phyloP scores from a whole-genome alignment of 2,888 invertebrate genomes.

The Nephrotoma flavescens region DNA sequence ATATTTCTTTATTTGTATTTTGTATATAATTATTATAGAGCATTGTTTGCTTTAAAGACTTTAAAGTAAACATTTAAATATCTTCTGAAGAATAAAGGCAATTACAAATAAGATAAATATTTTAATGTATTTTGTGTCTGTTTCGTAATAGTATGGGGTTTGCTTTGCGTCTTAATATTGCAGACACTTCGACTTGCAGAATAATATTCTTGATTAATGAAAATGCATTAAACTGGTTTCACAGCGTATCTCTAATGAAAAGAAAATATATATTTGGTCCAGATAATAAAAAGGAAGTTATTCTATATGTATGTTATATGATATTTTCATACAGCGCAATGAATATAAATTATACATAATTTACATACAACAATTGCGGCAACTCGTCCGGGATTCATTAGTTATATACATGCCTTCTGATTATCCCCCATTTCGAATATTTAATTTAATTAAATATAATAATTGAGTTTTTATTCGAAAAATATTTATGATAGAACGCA shows the following conservation, averaged over 20 bases:
- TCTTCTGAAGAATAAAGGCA: background rate
- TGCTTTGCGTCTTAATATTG: background rate
- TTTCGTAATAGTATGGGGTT: background rate
- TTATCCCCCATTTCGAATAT: background rate
- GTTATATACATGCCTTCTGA: background rate
- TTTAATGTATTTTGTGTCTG: background rate
- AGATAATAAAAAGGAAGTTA: background rate
- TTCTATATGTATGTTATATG: background rate
- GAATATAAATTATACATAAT: background rate
- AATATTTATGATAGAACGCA: background rate
- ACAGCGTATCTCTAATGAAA: background rate
- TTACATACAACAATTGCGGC: background rate
- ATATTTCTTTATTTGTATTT: no score
- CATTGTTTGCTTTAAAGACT: no score
- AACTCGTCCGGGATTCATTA: background rate
- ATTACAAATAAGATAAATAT: background rate
- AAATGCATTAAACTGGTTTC: background rate
- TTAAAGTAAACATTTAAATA: background rate
- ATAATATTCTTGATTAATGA: background rate
- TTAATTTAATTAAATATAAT: background rate
- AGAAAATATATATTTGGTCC: background rate
- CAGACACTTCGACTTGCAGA: background rate
- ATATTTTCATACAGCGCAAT: background rate
- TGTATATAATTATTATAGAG: no score
- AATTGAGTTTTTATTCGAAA: background rate